These are phyloP conservation scores for Protonibea diacanthus DNA, from an alignment of 2,797 vertebrate species.

Conservation along the genomic window DNA sequence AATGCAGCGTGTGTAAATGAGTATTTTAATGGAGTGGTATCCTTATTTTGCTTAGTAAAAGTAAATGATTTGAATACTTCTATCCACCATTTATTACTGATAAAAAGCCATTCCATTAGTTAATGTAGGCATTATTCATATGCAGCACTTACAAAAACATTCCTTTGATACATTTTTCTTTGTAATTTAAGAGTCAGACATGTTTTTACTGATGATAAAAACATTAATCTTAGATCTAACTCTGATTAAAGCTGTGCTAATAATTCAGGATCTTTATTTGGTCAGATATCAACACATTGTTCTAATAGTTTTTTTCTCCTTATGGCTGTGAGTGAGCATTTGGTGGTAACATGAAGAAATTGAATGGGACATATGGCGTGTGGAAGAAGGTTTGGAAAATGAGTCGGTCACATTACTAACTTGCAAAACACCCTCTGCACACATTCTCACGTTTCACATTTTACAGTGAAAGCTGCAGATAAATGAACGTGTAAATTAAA, in stretches of 20 bases:
- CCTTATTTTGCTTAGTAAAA: neutral
- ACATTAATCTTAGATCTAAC: neutral
- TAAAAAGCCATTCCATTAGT: neutral
- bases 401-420: neutral
- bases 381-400: neutral
- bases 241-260: neutral
- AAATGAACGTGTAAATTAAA: slow-evolving; percentile 10
- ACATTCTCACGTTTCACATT: slow-evolving; percentile 4
- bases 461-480: slow-evolving; percentile 23
- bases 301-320: neutral
- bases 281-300: neutral
- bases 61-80: neutral
- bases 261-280: neutral
- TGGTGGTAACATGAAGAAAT: neutral
- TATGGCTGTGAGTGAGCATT: neutral
- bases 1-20: neutral
- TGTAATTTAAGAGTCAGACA: too few relatives aligned
- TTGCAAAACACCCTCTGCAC: slow-evolving; percentile 7
- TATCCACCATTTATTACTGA: neutral
- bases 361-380: neutral
- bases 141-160: neutral
- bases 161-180: neutral
- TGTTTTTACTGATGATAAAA: neutral
- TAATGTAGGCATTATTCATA: neutral
- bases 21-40: too few relatives aligned